Conservation (phyloP, 2,888 invertebrate genomes). For the Nineta flava region DNA sequence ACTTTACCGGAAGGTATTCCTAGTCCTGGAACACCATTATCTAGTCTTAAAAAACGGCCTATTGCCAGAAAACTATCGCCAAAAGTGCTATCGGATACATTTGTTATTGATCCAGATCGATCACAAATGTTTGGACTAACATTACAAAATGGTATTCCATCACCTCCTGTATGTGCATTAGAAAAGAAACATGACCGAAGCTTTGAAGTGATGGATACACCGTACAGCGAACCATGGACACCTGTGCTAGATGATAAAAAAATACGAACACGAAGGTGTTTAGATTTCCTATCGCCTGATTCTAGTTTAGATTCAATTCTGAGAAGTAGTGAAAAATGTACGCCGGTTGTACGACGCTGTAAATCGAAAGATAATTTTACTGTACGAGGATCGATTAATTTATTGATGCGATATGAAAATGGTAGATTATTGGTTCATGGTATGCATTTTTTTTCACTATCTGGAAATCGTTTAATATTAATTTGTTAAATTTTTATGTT, state of each 20-base stretch:
- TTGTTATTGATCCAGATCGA: neutral
- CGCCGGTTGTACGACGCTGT: neutral
- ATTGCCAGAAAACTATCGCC: slow-evolving; percentile 31
- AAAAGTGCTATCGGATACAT: slow-evolving; percentile 16
- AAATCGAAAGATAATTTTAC: slow-evolving; percentile 12
- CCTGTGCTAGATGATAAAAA: slow-evolving; percentile 7
- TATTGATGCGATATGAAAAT: slow-evolving; percentile 22
- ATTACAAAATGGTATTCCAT: slow-evolving; percentile 33
- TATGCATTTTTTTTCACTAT: slow-evolving; percentile 17
- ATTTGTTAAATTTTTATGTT: slow-evolving; percentile 7
- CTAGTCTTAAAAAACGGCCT: slow-evolving; percentile 14
- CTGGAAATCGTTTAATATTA: neutral
- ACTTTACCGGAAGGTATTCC: slow-evolving; percentile 24
- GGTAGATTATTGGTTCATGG: slow-evolving; percentile 26
- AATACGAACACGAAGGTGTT: slow-evolving; percentile 24
- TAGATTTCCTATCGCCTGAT: slow-evolving; percentile 25
- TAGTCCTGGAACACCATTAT: slow-evolving; percentile 18
- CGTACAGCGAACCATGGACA: slow-evolving; percentile 2
- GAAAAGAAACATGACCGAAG: too few species aligned
- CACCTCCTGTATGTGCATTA: slow-evolving; percentile 20
- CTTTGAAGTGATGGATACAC: neutral
- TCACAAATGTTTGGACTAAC: slow-evolving; percentile 29
- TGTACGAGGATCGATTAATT: slow-evolving; percentile 25
- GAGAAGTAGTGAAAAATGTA: neutral
- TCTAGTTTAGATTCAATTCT: neutral